Evolutionary conservation across 2,113 vertebrate species (phyloP), one percentile per base, ranked within the genome.

Genomic region (Globicephala melas): DNA sequence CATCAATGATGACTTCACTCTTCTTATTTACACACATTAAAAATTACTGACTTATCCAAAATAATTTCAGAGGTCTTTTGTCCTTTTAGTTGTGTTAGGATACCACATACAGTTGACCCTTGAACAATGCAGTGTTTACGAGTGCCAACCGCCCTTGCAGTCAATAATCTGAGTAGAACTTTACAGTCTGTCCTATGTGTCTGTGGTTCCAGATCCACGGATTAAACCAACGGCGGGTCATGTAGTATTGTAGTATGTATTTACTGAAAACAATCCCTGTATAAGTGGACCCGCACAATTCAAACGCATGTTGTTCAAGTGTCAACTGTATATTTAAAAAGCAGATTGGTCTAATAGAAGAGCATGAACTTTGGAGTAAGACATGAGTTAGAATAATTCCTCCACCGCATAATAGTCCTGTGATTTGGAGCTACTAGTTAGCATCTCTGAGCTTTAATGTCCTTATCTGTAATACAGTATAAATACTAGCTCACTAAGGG

Each of bases 151-250:
- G 28, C 21, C 5, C 23, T 58, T 26, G 53, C 13, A 58, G n/a
- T 38, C 2, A 1, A 38, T 38, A 26, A 38, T 38, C 13, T 36
- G n/a, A 58, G 77, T 36, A 13, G 23, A 38, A 38, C 13, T 36
- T 58, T 80, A 38, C 2, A 58, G 21, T 80, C 7, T 58, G n/a
- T 13, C 13, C 55, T 55, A 36, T 23, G 21, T 36, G 25, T 58
- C 53, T 80, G 53, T n/a, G 14, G 77, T 80, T 80, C 77, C n/a
- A 26, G 2, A 38, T 80, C 53, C 33, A 58, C 17, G 53, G 53
- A 58, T 26, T 80, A 53, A 38, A 80, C 3, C 77, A 80, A 38
- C 0, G 0, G 0, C 23, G 10, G 77, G 26, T 58, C 23, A 4
- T 26, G 14, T 38, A 80, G 36, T 80, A 58, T 26, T 58, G 53